A percentile compares a stretch with the other conserved stretches of the same genome.
phyloP scores from a whole-genome alignment of 1,140 invertebrate genomes.

The Microvelia longipes region DNA sequence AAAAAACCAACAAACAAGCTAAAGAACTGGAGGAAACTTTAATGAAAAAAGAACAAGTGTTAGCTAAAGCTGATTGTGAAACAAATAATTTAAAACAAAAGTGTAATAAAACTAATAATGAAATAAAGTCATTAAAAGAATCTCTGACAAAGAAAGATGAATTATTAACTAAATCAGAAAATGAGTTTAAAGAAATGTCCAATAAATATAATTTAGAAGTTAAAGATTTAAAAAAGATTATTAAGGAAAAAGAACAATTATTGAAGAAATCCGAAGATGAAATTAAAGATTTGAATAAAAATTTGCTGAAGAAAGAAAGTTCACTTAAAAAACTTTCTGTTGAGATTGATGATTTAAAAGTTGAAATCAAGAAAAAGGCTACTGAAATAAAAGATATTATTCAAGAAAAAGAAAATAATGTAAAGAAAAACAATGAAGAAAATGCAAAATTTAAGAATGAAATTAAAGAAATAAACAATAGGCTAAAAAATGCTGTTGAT shows the following conservation, averaged over 20 bases:
- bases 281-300: background rate
- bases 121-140: background rate
- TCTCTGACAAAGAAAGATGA: background rate
- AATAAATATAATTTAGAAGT: background rate
- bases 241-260: background rate
- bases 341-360: background rate
- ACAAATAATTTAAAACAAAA: background rate
- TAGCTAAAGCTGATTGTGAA: background rate
- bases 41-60: background rate
- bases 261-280: background rate
- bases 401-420: too few relatives aligned
- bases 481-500: too few relatives aligned
- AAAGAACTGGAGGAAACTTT: background rate
- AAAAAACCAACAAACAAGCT: background rate
- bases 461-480: too few relatives aligned
- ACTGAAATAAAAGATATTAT: background rate
- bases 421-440: too few relatives aligned
- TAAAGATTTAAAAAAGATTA: background rate
- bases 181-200: background rate
- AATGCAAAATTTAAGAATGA: too few relatives aligned
- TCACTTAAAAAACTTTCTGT: background rate
- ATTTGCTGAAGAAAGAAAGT: background rate
- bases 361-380: background rate
- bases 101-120: background rate
- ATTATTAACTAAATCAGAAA: background rate